These are phyloP conservation scores for Ctenopoma multispine DNA, from an alignment of 2,797 vertebrate genomes.

Conservation along the genomic window DNA sequence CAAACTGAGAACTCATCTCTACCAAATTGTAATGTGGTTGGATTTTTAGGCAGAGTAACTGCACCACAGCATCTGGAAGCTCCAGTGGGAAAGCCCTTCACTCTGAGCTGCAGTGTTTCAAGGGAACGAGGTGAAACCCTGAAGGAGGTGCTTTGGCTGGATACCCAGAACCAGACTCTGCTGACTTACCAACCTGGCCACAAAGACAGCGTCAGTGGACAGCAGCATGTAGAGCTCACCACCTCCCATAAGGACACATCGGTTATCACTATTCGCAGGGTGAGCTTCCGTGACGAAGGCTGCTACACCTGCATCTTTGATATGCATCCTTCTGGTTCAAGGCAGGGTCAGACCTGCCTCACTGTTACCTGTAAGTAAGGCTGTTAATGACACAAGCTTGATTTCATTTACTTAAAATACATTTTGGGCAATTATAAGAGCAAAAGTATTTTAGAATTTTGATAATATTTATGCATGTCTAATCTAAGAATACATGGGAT, in stretches of 20 bases:
- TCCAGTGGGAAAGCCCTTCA: slow-evolving; percentile 79
- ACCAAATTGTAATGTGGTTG: not conserved
- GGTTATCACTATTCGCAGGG: slow-evolving; percentile 78
- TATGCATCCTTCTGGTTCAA: slow-evolving; percentile 73
- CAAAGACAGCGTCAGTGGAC: slow-evolving; percentile 79
- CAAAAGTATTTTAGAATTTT: not conserved
- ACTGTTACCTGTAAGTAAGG: slow-evolving; percentile 79
- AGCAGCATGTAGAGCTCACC: slow-evolving; percentile 83
- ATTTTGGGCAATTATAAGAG: not conserved
- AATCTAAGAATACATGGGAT: not conserved
- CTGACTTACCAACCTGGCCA: slow-evolving; percentile 77
- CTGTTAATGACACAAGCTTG: not conserved
- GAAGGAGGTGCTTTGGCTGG: slow-evolving; percentile 81
- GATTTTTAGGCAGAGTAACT: slow-evolving; percentile 77
- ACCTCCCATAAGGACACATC: slow-evolving; percentile 74
- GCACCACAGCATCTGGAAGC: slow-evolving; percentile 74
- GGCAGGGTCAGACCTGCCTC: slow-evolving; percentile 81
- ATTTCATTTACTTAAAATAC: not conserved
- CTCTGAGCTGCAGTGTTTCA: slow-evolving; percentile 78
- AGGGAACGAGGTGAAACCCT: slow-evolving; percentile 74
- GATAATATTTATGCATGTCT: not conserved
- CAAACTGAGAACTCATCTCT: not conserved
- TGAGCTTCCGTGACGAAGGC: slow-evolving; percentile 84
- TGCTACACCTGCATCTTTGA: slow-evolving; percentile 87
- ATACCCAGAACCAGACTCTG: slow-evolving; percentile 82